A percentile compares a stretch with the other conserved stretches of the same genome.
These are phyloP conservation scores for Athalia rosae DNA, from an alignment of 2,888 invertebrate genomes.

Conservation along the genomic window DNA sequence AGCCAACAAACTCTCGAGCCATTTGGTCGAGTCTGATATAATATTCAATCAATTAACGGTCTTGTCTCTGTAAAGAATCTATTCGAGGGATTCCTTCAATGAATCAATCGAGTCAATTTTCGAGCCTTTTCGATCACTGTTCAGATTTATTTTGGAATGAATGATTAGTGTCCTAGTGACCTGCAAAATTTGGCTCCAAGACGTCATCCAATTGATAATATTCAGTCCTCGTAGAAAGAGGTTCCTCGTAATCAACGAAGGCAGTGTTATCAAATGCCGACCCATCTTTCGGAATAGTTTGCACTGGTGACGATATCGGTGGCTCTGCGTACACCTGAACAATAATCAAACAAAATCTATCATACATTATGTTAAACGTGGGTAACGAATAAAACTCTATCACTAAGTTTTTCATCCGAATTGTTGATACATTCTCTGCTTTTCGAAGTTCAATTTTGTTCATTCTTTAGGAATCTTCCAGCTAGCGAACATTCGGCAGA, in stretches of 20 bases:
- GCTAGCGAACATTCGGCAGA: too few relatives aligned
- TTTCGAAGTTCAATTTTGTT: too few relatives aligned
- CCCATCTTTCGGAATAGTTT: slow-evolving; percentile 65
- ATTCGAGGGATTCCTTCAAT: too few relatives aligned
- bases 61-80: too few relatives aligned
- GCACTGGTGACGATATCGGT: slow-evolving; percentile 62
- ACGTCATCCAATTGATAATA: slow-evolving; percentile 81
- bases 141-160: not conserved
- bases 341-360: slow-evolving; percentile 25
- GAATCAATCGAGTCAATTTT: too few relatives aligned
- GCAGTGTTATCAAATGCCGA: slow-evolving; percentile 83
- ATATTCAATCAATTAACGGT: too few relatives aligned
- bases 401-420: too few relatives aligned
- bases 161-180: slow-evolving; percentile 51
- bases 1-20: too few relatives aligned
- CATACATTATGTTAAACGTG: not conserved
- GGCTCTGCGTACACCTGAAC: slow-evolving; percentile 69
- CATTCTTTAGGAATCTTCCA: too few relatives aligned
- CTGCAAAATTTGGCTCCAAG: slow-evolving; percentile 65
- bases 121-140: not conserved
- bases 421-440: too few relatives aligned
- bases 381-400: too few relatives aligned
- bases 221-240: slow-evolving; percentile 85
- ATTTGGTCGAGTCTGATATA: too few relatives aligned
- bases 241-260: slow-evolving; percentile 88